Conservation (phyloP, 2,113 vertebrate genomes). For the Cyanistes caeruleus region DNA sequence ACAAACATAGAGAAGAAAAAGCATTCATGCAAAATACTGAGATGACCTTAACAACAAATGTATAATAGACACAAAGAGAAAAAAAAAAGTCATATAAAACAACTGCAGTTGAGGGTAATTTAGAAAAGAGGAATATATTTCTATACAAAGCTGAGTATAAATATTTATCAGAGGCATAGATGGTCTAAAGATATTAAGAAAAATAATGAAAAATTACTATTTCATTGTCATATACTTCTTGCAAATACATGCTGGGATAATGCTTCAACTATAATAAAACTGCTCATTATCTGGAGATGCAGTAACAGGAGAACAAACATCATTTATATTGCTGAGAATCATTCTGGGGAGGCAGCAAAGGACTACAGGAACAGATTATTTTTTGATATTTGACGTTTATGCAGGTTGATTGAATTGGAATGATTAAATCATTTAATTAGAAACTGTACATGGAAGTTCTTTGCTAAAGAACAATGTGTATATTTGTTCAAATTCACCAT, state of each 20-base stretch:
- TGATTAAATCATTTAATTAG: background rate
- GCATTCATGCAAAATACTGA: background rate
- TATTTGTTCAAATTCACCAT: background rate
- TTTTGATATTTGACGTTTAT: slow-evolving; percentile 24
- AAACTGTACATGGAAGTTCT: background rate
- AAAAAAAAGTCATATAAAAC: background rate
- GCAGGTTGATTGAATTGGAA: background rate
- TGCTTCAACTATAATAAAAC: slow-evolving; percentile 41
- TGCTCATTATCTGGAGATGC: slow-evolving; percentile 56
- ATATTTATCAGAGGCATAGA: slow-evolving; percentile 33
- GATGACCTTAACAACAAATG: background rate
- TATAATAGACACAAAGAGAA: background rate
- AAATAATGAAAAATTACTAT: slow-evolving; percentile 44
- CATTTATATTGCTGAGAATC: slow-evolving; percentile 3
- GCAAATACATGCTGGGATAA: slow-evolving; percentile 50
- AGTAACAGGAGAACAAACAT: slow-evolving; percentile 45
- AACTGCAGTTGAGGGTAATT: background rate
- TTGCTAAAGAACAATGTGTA: background rate
- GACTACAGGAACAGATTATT: background rate
- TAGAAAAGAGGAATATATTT: background rate
- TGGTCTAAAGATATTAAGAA: slow-evolving; percentile 20
- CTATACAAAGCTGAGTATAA: background rate
- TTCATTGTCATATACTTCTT: slow-evolving; percentile 20
- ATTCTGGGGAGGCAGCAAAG: background rate
- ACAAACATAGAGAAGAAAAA: background rate